Percentiles rank a stretch among this genome's conserved stretches.
Evolutionary conservation across 2,888 invertebrate genomes (phyloP).

Genomic region (Epirrhoe tristata): DNA sequence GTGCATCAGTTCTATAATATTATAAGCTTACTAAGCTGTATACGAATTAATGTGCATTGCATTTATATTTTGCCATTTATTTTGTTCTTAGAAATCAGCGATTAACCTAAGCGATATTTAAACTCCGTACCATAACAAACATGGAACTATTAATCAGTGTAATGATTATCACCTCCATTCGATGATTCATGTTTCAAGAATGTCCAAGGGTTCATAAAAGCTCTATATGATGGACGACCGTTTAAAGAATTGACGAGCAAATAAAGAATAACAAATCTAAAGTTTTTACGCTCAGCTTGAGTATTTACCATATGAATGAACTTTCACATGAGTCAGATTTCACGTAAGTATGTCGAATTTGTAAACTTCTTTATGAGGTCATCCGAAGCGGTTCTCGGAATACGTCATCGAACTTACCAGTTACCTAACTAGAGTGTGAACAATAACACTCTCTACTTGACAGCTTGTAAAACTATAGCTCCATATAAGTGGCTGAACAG

Average conservation of each 20-base stretch:
- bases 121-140: slow-evolving; percentile 13
- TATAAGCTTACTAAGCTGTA: neutral
- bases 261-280: slow-evolving; percentile 38
- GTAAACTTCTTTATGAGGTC: slow-evolving; percentile 59
- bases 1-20: slow-evolving; percentile 34
- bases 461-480: slow-evolving; percentile 30
- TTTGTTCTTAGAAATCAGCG: neutral
- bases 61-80: slow-evolving; percentile 2
- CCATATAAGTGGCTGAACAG: slow-evolving; percentile 30
- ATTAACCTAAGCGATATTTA: slow-evolving; percentile 12
- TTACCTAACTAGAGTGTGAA: slow-evolving; percentile 33
- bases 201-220: slow-evolving; percentile 30
- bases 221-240: slow-evolving; percentile 41
- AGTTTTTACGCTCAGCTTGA: slow-evolving; percentile 40
- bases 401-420: slow-evolving; percentile 44
- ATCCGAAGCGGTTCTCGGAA: slow-evolving; percentile 44
- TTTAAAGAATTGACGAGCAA: slow-evolving; percentile 42
- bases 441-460: slow-evolving; percentile 32
- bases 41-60: neutral
- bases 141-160: slow-evolving; percentile 8
- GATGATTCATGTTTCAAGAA: slow-evolving; percentile 46
- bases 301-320: slow-evolving; percentile 53
- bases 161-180: slow-evolving; percentile 19
- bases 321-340: slow-evolving; percentile 75
- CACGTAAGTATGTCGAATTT: slow-evolving; percentile 69